Percentiles rank a stretch among this genome's conserved stretches.
phyloP scores from a whole-genome alignment of 2,113 vertebrate genomes.

The Oreochromis spilurus region DNA sequence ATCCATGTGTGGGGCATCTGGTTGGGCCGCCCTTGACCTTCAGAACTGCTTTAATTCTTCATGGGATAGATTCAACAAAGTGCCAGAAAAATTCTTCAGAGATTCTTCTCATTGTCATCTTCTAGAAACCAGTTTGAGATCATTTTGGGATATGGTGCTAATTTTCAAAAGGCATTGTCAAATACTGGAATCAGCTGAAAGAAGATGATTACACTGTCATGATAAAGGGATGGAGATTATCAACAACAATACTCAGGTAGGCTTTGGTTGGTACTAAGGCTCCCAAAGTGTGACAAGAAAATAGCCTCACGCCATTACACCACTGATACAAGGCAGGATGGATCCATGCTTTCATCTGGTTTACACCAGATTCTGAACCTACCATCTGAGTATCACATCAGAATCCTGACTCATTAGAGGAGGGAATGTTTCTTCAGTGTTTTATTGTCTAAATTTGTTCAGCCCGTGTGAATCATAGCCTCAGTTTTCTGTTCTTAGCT shows the following conservation, averaged over 20 bases:
- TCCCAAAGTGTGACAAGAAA: background rate
- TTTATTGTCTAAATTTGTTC: background rate
- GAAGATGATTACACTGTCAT: background rate
- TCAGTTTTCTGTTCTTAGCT: background rate
- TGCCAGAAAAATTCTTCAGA: background rate
- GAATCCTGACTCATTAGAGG: background rate
- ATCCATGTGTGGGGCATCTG: background rate
- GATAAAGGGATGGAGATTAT: background rate
- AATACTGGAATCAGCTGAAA: background rate
- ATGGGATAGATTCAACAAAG: background rate
- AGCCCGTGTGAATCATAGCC: background rate
- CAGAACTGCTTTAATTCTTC: background rate
- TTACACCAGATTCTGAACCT: background rate
- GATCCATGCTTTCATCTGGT: background rate
- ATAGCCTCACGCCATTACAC: background rate
- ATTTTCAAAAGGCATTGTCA: background rate
- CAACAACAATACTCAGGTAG: background rate
- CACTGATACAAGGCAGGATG: background rate
- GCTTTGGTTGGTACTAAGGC: background rate
- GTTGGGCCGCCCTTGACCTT: background rate
- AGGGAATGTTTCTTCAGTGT: background rate
- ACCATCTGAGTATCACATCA: background rate
- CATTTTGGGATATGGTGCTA: background rate
- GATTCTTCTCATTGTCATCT: background rate
- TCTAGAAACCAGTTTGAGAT: background rate